phyloP scores from a whole-genome alignment of 2,888 invertebrate genomes.

The Trachelus tabidus region DNA sequence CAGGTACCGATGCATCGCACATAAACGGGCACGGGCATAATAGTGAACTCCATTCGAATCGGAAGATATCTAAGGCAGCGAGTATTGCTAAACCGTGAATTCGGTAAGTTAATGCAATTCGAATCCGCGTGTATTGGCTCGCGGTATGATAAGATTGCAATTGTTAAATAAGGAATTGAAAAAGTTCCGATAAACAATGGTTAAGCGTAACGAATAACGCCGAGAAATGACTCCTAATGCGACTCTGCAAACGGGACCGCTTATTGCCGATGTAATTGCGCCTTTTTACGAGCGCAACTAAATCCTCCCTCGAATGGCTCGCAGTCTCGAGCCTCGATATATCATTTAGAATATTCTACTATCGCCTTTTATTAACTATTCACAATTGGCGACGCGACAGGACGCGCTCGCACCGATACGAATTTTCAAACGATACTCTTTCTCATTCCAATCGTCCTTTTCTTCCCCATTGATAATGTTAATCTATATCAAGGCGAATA shows the following conservation, averaged over 20 bases:
- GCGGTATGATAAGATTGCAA: constrained; percentile 26
- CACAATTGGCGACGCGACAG: constrained; percentile 35
- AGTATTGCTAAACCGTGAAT: neutral
- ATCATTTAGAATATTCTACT: constrained; percentile 9
- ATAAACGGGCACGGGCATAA: neutral
- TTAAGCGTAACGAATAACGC: constrained; percentile 50
- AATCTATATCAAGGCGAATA: neutral
- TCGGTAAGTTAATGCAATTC: neutral
- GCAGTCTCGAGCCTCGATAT: constrained; percentile 21
- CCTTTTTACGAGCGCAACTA: constrained; percentile 56
- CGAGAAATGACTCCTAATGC: constrained; percentile 40
- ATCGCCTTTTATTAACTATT: constrained; percentile 40
- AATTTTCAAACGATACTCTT: neutral
- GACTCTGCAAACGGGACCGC: constrained; percentile 28
- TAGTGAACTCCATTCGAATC: neutral
- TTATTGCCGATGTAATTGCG: constrained; percentile 49
- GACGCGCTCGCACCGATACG: neutral
- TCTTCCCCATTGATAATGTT: neutral
- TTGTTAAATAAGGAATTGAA: constrained; percentile 53
- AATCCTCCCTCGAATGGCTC: constrained; percentile 42
- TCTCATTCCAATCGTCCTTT: neutral
- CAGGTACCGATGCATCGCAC: neutral
- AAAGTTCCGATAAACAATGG: constrained; percentile 50
- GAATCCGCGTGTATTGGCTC: constrained; percentile 11
- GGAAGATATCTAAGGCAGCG: neutral